Base-by-base conservation (phyloP, 2,888 invertebrate species). In the Elegia similella region DNA sequence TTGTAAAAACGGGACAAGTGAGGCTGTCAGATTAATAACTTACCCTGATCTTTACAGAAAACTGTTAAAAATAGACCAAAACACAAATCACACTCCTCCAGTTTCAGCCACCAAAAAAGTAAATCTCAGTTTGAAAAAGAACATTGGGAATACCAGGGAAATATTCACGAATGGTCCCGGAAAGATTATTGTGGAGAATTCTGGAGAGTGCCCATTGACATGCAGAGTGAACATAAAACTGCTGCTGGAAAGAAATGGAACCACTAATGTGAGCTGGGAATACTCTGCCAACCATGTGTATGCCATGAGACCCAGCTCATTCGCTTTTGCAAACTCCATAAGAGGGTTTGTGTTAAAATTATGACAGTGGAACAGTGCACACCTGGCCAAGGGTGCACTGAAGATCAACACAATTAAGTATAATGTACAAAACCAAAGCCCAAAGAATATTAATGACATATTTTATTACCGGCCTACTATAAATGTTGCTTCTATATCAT, bases 291-390 rank as follows among this genome's bases (percentile, higher is more conserved):
- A 88, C 29, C 93, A 93, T 69, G 94, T 95, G 50, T 95, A 94
- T 73, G 95, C 95, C 1, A 95, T 96, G 93, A 93, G 93, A 56
- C 96, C 96, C 0, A 94, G 94, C 29, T 92, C 94, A 7, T 93
- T 96, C 84, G 92, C 92, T 2, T 94, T 95, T 67, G 88, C 92
- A 63, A 92, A 93, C 62, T 87, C 92, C 52, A 93, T 95, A 62
- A 92, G 94, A 54, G 96, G 96, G 0, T 96, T 96, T 82, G 95
- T 95, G 15, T 84, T 96, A 67, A 96, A 96, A 88, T 95, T 96
- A 82, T 96, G 96, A 96, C 95, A 95, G 73, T 96, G 95, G 95
- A 93, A 92, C 62, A 92, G 89, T 78, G 91, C 88, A 80, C 90
- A 88, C 80, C 70, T 86, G 23, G 87, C 88, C 34, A 85, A 86